phyloP scores from a whole-genome alignment of 2,113 vertebrate genomes.

The Nyctibius bracteatus region DNA sequence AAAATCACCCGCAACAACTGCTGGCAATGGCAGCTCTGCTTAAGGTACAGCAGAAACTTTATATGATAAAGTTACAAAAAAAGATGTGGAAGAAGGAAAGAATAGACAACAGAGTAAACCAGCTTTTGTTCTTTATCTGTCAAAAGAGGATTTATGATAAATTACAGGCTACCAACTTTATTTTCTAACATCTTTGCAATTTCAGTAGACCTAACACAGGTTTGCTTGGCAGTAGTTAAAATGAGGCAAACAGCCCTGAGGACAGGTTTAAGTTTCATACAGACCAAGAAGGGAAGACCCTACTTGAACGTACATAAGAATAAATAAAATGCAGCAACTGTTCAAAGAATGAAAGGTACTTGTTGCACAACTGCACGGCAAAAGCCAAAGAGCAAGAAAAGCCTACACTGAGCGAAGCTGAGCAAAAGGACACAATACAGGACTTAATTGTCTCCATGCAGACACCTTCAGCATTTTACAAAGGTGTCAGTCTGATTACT shows the following conservation, averaged over 20 bases:
- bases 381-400: background rate
- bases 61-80: background rate
- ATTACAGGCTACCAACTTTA: background rate
- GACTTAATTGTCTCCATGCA: background rate
- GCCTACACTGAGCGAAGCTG: background rate
- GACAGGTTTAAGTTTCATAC: background rate
- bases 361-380: background rate
- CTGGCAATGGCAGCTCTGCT: background rate
- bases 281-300: background rate
- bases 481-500: background rate
- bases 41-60: background rate
- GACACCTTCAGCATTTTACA: background rate
- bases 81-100: background rate
- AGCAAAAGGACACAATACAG: background rate
- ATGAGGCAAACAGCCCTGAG: background rate
- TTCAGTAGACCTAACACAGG: background rate
- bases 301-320: fast-evolving
- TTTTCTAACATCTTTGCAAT: background rate
- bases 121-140: background rate
- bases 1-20: background rate
- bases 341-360: background rate
- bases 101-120: background rate
- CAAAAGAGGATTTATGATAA: background rate
- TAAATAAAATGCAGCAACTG: background rate
- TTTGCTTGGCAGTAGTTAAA: background rate